Evolutionary conservation across 2,113 vertebrate species (phyloP), one percentile per base, ranked within the genome.

Genomic region (Thalassarche chlororhynchos): DNA sequence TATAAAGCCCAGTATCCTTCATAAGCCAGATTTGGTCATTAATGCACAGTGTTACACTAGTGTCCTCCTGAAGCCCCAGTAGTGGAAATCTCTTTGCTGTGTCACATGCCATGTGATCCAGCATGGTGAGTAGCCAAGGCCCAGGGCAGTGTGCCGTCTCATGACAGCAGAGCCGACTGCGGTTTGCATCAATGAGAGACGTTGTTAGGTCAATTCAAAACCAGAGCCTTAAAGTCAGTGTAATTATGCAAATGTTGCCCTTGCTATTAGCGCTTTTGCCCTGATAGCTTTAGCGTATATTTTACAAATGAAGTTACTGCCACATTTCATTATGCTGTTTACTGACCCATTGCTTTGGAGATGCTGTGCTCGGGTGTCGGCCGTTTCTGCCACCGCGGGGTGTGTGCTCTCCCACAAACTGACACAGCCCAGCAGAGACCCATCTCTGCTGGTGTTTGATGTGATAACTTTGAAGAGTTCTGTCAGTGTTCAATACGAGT

Each of bases 171-270:
- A 85, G 77, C 90, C 14, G 36, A 62, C 96, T 92, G 88, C 0
- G 24, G 78, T 70, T 92, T 85, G 61, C 79, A 68, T 94, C 95
- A 85, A 61, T 76, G 93, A 87, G 58, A 86, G 10, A 20, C 68
- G 13, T 70, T 98, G 96, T 97, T 96, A 75, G 92, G 94, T 94
- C 96, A 92, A 77, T 96, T 76, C 62, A 90, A 79, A 95, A 62
- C 42, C 76, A 93, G 90, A 92, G 72, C 92, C 91, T 96, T 97
- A 92, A 97, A 97, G 95, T 96, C 95, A 96, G 93, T 95, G 89
- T 96, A 95, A 98, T 98, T 97, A 97, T 97, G 97, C 94, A 98
- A 95, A 98, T 96, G 38, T 62, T 93, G 74, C 62, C 80, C 96
- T 96, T 92, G 97, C 79, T 92, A 86, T 96, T 79, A 76, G 76